phyloP scores from a whole-genome alignment of 2,888 invertebrate genomes.

The Slavum lentiscoides region DNA sequence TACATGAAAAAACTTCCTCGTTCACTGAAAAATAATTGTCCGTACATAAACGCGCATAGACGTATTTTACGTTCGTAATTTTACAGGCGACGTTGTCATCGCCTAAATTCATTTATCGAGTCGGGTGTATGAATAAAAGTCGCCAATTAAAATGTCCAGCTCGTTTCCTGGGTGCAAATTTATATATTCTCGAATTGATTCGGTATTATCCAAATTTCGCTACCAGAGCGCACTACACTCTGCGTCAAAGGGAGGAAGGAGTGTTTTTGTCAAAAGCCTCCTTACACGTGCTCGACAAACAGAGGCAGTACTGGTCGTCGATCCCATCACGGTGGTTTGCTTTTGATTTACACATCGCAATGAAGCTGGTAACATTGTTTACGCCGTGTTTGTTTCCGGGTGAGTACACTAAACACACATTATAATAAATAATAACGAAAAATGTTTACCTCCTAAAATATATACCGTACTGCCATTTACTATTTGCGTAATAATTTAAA shows the following conservation, averaged over 20 bases:
- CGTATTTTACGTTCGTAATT: too few relatives aligned
- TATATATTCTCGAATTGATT: conserved; percentile 1
- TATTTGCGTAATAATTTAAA: too few relatives aligned
- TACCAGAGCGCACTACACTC: conserved; percentile 30
- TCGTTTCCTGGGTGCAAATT: not conserved
- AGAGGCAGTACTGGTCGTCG: not conserved
- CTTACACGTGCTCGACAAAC: conserved; percentile 28
- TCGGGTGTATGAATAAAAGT: too few relatives aligned
- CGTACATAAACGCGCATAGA: too few relatives aligned
- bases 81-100: too few relatives aligned
- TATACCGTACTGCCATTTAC: not conserved
- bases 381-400: conserved; percentile 16
- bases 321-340: not conserved
- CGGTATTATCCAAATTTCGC: not conserved
- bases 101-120: too few relatives aligned
- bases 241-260: not conserved
- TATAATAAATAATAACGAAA: not conserved
- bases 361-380: conserved; percentile 1
- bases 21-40: too few relatives aligned
- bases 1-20: too few relatives aligned
- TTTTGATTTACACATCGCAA: not conserved
- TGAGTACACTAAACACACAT: conserved; percentile 5
- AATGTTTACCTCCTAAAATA: not conserved
- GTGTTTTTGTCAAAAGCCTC: not conserved
- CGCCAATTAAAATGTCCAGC: too few relatives aligned